A percentile compares a stretch with the other conserved stretches of the same genome.
phyloP scores from a whole-genome alignment of 2,797 vertebrate genomes.

The Mycteria americana region DNA sequence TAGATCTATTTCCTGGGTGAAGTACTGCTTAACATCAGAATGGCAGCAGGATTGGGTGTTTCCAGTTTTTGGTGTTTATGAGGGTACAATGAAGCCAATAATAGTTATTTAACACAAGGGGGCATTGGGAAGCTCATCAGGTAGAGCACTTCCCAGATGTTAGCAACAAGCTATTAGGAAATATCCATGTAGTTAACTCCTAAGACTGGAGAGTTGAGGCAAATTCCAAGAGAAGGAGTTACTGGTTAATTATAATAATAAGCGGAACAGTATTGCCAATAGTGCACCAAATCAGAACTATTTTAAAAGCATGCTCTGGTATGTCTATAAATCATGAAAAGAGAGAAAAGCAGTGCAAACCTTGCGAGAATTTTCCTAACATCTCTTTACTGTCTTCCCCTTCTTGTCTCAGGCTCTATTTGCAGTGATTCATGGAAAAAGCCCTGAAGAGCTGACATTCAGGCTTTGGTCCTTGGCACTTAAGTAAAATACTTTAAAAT shows the following conservation, averaged over 20 bases:
- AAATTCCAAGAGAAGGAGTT: not conserved
- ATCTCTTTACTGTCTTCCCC: not conserved
- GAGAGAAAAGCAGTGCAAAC: not conserved
- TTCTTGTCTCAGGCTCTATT: conserved; percentile 12
- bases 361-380: conserved; percentile 33
- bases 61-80: not conserved
- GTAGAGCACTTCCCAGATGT: not conserved
- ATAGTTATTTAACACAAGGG: not conserved
- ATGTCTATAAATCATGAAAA: not conserved
- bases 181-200: not conserved
- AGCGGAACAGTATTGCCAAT: not conserved
- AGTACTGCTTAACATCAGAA: not conserved
- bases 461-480: conserved; percentile 46
- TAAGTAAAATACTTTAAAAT: conserved; percentile 33
- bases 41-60: not conserved
- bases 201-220: not conserved
- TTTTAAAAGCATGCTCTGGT: not conserved
- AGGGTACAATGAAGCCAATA: not conserved
- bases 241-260: not conserved
- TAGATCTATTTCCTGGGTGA: not conserved
- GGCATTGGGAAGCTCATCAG: not conserved
- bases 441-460: conserved; percentile 21
- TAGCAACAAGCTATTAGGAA: not conserved
- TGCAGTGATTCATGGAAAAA: conserved; percentile 52
- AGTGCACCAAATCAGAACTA: not conserved